Evolutionary conservation across 2,113 vertebrate species (phyloP).

Genomic region (Sporophila hypoxantha): DNA sequence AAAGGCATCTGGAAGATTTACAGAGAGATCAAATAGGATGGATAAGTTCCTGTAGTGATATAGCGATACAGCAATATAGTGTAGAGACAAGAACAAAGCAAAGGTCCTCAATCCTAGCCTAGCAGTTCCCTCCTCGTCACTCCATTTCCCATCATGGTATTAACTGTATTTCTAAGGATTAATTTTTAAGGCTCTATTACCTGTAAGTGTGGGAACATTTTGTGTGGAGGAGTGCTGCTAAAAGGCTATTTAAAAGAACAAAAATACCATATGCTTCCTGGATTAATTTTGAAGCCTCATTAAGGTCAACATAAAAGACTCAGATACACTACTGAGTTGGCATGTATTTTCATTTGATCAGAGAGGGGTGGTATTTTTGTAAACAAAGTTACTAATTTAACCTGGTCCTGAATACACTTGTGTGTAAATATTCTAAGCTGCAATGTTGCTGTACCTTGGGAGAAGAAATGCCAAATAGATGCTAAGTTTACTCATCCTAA

Average conservation of each 20-base stretch:
- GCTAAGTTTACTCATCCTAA: constrained; percentile 38
- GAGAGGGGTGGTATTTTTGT: constrained; percentile 59
- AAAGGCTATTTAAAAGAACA: constrained; percentile 68
- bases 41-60: background rate
- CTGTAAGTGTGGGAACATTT: constrained; percentile 62
- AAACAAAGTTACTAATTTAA: constrained; percentile 68
- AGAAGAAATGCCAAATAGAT: constrained; percentile 15
- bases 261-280: constrained; percentile 70
- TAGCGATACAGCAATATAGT: background rate
- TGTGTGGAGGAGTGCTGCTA: constrained; percentile 63
- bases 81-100: background rate
- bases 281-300: constrained; percentile 70
- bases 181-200: constrained; percentile 38
- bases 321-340: constrained; percentile 64
- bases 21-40: background rate
- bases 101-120: background rate
- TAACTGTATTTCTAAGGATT: constrained; percentile 10
- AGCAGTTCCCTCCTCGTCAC: background rate
- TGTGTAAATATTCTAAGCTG: constrained; percentile 55
- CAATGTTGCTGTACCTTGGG: constrained; percentile 42
- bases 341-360: constrained; percentile 58
- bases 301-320: constrained; percentile 69
- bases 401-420: constrained; percentile 55
- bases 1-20: background rate
- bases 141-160: background rate